Base-by-base conservation (phyloP, 2,113 vertebrate species). In the Siphamia tubifer region DNA sequence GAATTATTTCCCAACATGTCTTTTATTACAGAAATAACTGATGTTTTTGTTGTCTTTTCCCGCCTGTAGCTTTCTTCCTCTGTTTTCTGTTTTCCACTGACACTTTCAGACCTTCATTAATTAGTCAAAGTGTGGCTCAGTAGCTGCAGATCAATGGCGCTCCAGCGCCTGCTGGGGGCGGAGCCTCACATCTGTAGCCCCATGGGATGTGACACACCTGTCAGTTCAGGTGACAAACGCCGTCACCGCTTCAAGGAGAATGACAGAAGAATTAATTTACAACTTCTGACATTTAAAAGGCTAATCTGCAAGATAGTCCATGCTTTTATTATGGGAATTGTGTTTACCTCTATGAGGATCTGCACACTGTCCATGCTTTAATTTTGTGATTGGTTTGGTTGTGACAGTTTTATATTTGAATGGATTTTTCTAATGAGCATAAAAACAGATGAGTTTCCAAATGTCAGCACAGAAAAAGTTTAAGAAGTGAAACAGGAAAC, bases 281-380 rank as follows among this genome's bases (percentile, higher is more conserved):
- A 38, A 17, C 51, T 55, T 39, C 48, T 79, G 56, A 74, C 60
- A 68, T 68, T 79, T 74, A 51, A 56, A 72, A 53, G 28, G 16
- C 3, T 44, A 55, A 51, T 71, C 45, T 51, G 40, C 16, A 28
- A 27, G 61, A 56, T 34, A 24, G 6, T 35, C 0, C 3, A 10
- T 58, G 38, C 47, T 75, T 72, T 74, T 19, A 34, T 13, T 35
- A 28, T 13, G 6, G 36, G 19, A 27, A 39, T 31, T 9, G 24
- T 35, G 35, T 16, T n/a, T n/a, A n/a, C n/a, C n/a, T n/a, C n/a
- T n/a, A n/a, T n/a, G n/a, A n/a, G n/a, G n/a, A n/a, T n/a, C n/a
- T n/a, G n/a, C n/a, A n/a, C n/a, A n/a, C n/a, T n/a, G n/a, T n/a
- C n/a, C n/a, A n/a, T n/a, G n/a, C n/a, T n/a, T n/a, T n/a, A n/a